Conservation (phyloP, 2,113 vertebrate species). For the Trachemys scripta region DNA sequence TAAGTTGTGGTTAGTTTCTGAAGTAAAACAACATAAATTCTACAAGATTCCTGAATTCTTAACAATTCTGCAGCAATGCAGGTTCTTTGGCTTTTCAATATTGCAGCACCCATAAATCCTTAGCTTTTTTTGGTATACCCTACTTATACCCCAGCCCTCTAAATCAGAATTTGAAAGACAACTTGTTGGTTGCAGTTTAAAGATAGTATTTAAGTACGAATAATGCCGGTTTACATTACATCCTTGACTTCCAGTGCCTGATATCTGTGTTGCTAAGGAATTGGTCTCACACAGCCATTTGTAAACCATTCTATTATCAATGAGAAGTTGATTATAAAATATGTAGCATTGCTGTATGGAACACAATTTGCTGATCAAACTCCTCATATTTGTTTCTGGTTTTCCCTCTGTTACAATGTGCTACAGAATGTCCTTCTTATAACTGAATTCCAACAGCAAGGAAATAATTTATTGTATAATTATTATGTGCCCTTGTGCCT, state of each 20-base stretch:
- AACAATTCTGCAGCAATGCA: not conserved
- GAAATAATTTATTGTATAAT: not conserved
- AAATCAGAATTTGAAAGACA: not conserved
- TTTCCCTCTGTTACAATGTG: not conserved
- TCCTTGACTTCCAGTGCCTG: not conserved
- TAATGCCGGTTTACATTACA: constrained; percentile 38
- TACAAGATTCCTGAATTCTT: not conserved
- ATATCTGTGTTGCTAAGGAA: not conserved
- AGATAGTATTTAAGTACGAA: constrained; percentile 9
- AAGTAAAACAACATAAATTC: not conserved
- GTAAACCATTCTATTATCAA: not conserved
- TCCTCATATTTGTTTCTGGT: not conserved
- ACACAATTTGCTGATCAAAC: not conserved
- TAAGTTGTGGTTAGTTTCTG: not conserved
- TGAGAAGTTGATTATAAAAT: not conserved
- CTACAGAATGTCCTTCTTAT: not conserved
- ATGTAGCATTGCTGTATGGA: not conserved
- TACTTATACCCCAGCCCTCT: not conserved
- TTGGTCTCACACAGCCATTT: not conserved
- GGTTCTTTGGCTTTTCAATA: not conserved
- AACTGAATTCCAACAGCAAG: not conserved
- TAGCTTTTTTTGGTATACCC: not conserved
- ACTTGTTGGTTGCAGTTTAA: constrained; percentile 17
- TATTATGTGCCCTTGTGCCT: not conserved
- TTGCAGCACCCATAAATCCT: not conserved